phyloP scores from a whole-genome alignment of 2,113 vertebrate species.

The Diadophis punctatus region DNA sequence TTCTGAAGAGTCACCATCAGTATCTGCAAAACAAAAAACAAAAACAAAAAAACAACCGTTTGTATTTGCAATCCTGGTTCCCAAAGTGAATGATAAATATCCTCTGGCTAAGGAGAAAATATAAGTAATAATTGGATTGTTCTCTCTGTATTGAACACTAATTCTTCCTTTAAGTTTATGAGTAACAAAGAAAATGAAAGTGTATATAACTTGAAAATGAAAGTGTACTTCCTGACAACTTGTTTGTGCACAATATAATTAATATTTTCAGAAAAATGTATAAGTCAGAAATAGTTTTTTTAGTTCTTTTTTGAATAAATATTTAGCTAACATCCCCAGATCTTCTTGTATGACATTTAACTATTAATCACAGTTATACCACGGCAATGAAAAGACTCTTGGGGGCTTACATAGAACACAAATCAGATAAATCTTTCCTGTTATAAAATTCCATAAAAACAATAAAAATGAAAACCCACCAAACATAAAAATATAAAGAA shows the following conservation, averaged over 20 bases:
- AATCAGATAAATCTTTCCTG: background rate
- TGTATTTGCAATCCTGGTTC: background rate
- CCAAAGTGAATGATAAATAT: background rate
- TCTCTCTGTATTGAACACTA: background rate
- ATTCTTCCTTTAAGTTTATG: background rate
- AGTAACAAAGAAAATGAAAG: background rate
- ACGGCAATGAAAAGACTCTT: background rate
- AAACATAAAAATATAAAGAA: background rate
- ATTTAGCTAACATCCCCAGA: background rate
- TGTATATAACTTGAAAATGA: background rate
- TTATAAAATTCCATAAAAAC: background rate
- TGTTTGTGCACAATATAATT: background rate
- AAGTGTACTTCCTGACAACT: background rate
- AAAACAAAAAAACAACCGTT: rapidly evolving
- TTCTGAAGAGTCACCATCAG: background rate
- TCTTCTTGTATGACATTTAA: background rate
- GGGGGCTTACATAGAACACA: background rate
- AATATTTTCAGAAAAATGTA: background rate
- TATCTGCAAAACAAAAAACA: background rate
- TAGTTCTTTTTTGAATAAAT: background rate
- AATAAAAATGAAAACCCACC: background rate
- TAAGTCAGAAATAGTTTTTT: background rate
- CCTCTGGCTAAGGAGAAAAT: background rate
- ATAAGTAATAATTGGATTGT: background rate
- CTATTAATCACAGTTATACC: background rate